These are phyloP conservation scores for Aldrovandia affinis DNA, from an alignment of 2,797 vertebrate genomes.

Conservation along the genomic window DNA sequence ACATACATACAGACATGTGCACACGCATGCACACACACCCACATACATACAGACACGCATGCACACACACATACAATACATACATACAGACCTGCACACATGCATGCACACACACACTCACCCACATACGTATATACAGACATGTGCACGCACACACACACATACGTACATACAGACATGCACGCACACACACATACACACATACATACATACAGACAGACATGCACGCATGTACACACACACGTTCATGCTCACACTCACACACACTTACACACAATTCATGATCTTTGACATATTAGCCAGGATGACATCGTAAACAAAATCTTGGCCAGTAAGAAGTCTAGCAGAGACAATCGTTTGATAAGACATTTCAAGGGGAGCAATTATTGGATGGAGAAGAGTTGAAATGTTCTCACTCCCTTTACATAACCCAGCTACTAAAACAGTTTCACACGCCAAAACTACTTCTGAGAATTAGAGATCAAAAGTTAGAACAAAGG, in stretches of 20 bases:
- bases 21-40: neutral
- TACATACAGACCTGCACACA: too few species aligned
- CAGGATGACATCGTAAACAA: neutral
- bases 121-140: too few species aligned
- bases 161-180: too few species aligned
- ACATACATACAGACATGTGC: neutral
- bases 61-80: neutral
- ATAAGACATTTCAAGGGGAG: neutral
- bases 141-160: too few species aligned
- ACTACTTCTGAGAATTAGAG: slow-evolving; percentile 12
- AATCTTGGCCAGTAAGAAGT: neutral
- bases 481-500: slow-evolving; percentile 7
- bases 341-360: neutral
- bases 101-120: too few species aligned
- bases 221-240: too few species aligned
- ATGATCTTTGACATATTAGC: too few species aligned
- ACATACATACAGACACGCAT: neutral
- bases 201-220: too few species aligned
- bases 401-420: neutral
- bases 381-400: neutral
- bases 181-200: neutral
- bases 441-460: neutral
- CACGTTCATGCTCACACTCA: too few species aligned
- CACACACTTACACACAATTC: slow-evolving; percentile 1
- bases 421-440: neutral